Evolutionary conservation across 2,888 invertebrate genomes (phyloP).

Genomic region (Dimorphilus gyrociliatus): DNA sequence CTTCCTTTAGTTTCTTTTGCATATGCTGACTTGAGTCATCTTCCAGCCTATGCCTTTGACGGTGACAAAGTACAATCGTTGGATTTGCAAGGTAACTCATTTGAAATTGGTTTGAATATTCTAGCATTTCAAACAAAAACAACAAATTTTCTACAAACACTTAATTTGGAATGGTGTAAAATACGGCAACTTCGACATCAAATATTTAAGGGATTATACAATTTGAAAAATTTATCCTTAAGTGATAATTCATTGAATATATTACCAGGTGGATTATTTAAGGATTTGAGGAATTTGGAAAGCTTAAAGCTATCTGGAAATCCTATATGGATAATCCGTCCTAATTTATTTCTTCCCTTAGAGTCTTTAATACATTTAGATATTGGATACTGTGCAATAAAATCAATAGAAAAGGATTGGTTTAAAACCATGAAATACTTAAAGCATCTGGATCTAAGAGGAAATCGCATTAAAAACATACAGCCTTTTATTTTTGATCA

Average conservation of each 20-base stretch:
- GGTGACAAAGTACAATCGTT: too few relatives aligned
- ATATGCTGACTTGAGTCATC: too few relatives aligned
- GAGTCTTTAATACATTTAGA: conserved; percentile 9
- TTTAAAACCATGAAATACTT: conserved; percentile 12
- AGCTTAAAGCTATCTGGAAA: conserved; percentile 11
- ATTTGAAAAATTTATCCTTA: conserved; percentile 9
- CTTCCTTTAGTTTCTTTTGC: too few relatives aligned
- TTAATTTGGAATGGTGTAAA: conserved; percentile 12
- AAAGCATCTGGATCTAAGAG: conserved; percentile 10
- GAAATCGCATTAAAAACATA: conserved; percentile 9
- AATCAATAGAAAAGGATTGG: conserved; percentile 8
- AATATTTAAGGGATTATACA: conserved; percentile 9
- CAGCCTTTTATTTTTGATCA: conserved; percentile 9
- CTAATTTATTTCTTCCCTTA: conserved; percentile 9
- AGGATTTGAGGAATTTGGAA: conserved; percentile 8
- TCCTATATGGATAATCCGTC: conserved; percentile 6
- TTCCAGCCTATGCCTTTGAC: too few relatives aligned
- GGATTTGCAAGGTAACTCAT: conserved; percentile 12
- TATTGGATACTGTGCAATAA: conserved; percentile 10
- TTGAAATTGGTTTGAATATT: conserved; percentile 5
- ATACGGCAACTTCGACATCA: conserved; percentile 8
- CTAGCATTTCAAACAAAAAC: conserved; percentile 8
- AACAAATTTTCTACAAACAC: conserved; percentile 5
- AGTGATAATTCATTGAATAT: conserved; percentile 9
- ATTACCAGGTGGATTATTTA: conserved; percentile 6